phyloP scores from a whole-genome alignment of 1,140 invertebrate species.

The Drosophila sulfurigaster region DNA sequence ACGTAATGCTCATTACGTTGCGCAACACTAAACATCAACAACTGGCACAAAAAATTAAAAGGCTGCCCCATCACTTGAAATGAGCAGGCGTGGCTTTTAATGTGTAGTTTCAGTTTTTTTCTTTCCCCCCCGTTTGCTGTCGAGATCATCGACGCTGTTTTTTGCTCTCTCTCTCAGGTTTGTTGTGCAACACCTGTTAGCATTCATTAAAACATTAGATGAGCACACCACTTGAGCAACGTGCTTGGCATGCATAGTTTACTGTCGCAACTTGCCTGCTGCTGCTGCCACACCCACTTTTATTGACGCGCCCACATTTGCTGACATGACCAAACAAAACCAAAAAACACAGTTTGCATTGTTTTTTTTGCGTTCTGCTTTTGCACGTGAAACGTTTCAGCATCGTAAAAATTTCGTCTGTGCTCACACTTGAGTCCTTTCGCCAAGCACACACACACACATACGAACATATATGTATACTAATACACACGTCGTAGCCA shows the following conservation, averaged over 20 bases:
- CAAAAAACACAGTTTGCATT: not conserved
- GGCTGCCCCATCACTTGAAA: not conserved
- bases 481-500: not conserved
- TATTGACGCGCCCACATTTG: constrained; percentile 74
- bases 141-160: constrained; percentile 18
- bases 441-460: constrained; percentile 7
- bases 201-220: constrained; percentile 43
- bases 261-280: constrained; percentile 7
- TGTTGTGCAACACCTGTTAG: constrained; percentile 41
- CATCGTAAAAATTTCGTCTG: constrained; percentile 65
- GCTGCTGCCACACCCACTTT: constrained; percentile 45
- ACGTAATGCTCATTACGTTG: constrained; percentile 53
- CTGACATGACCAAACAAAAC: constrained; percentile 42
- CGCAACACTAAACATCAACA: constrained; percentile 53
- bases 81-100: constrained; percentile 10
- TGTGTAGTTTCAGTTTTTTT: constrained; percentile 11
- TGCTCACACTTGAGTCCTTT: constrained; percentile 67
- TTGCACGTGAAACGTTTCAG: constrained; percentile 30
- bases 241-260: constrained; percentile 23
- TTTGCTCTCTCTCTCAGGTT: not conserved
- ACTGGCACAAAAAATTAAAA: constrained; percentile 27
- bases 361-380: constrained; percentile 3
- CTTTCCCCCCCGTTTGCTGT: not conserved
- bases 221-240: constrained; percentile 14
- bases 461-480: not conserved